A percentile compares a stretch with the other conserved stretches of the same genome.
Conservation (phyloP, 2,113 vertebrate species). For the Odocoileus virginianus region DNA sequence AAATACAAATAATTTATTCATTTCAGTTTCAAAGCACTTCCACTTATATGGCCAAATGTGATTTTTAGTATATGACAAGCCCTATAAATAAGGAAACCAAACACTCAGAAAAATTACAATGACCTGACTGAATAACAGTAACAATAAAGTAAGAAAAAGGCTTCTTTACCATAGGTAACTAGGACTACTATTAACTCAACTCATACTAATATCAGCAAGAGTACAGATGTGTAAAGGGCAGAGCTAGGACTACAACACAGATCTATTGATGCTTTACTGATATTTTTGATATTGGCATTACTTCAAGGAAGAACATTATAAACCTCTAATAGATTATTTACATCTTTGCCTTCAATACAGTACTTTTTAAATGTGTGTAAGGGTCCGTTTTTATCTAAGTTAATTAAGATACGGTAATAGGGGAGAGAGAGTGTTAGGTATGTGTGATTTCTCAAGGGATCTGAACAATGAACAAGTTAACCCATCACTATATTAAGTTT, state of each 20-base stretch:
- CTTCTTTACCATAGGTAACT: not conserved
- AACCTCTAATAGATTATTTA: not conserved
- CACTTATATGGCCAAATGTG: not conserved
- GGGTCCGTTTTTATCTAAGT: not conserved
- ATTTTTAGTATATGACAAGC: not conserved
- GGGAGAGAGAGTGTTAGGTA: not conserved
- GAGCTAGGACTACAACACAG: not conserved
- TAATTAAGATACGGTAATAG: not conserved
- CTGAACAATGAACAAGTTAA: not conserved
- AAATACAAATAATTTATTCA: not conserved
- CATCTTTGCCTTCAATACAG: not conserved
- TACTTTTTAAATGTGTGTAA: not conserved
- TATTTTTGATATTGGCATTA: not conserved
- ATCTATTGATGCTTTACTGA: not conserved
- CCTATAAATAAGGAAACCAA: conserved; percentile 26
- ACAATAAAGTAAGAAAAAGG: not conserved
- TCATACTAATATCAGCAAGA: not conserved
- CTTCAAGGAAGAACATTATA: not conserved
- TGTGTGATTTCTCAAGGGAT: not conserved
- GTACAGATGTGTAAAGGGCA: not conserved
- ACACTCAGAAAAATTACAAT: not conserved
- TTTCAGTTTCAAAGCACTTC: not conserved
- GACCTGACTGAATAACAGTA: not conserved
- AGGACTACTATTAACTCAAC: not conserved
- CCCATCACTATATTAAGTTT: not conserved